Conservation (phyloP, 2,113 vertebrate species). For the Acanthochromis polyacanthus region DNA sequence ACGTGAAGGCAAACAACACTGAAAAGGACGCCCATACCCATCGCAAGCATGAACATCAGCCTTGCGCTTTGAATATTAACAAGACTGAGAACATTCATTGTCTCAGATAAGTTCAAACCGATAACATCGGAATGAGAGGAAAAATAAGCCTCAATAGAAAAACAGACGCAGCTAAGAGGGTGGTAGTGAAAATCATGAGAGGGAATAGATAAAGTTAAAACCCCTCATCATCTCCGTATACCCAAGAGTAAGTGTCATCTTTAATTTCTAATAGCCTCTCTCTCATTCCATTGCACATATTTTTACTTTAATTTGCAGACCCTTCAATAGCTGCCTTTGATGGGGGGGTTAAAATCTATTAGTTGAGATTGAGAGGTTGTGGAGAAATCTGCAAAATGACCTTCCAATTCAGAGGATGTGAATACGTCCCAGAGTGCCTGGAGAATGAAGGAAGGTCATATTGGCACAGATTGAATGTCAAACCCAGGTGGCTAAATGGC, state of each 20-base stretch:
- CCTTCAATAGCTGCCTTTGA: conserved; percentile 38
- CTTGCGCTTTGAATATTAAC: conserved; percentile 44
- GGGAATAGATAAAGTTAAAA: conserved; percentile 2
- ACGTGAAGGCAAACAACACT: conserved; percentile 3
- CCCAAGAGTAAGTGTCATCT: not conserved
- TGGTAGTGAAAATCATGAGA: not conserved
- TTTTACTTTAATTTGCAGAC: conserved; percentile 44
- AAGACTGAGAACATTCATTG: conserved; percentile 65
- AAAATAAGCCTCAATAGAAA: conserved; percentile 20
- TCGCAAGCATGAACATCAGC: conserved; percentile 1
- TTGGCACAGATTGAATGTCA: conserved; percentile 40
- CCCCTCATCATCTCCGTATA: not conserved
- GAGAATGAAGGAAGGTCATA: conserved; percentile 47
- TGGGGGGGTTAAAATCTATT: conserved; percentile 25
- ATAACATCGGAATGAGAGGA: conserved; percentile 33
- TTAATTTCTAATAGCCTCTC: conserved; percentile 13
- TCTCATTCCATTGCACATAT: conserved; percentile 21
- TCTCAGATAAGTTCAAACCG: conserved; percentile 63
- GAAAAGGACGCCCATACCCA: not conserved
- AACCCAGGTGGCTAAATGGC: conserved; percentile 40
- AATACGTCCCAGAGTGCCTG: conserved; percentile 27
- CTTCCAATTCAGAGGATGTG: conserved; percentile 32
- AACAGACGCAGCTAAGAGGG: conserved; percentile 1
- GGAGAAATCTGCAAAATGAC: conserved; percentile 36
- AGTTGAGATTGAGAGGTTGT: conserved; percentile 42